Evolutionary conservation across 2,113 vertebrate species (phyloP).

Genomic region (Aleadryas rufinucha): DNA sequence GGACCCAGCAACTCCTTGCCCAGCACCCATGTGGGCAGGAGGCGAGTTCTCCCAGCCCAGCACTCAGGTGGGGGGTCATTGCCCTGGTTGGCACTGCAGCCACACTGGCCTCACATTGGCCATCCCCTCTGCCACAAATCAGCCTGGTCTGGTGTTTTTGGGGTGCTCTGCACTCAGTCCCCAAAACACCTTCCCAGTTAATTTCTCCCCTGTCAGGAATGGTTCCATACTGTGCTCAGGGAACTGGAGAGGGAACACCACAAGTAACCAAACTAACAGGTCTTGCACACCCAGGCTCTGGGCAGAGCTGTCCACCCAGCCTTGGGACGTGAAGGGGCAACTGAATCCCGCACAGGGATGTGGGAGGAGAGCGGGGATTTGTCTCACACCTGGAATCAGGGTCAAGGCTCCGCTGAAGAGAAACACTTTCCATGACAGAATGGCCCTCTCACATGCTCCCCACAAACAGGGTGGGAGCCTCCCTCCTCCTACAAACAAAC

Average conservation of each 20-base stretch:
- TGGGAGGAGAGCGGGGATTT: neutral
- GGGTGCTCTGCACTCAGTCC: neutral
- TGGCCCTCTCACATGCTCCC: neutral
- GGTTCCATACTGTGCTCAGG: neutral
- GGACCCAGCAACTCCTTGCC: neutral
- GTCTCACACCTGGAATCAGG: neutral
- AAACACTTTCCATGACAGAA: neutral
- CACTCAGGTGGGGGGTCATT: rapidly evolving
- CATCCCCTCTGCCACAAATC: neutral
- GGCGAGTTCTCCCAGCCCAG: neutral
- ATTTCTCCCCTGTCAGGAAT: neutral
- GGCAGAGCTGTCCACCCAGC: neutral
- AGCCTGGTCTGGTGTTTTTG: neutral
- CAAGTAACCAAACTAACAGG: rapidly evolving
- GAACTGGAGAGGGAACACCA: neutral
- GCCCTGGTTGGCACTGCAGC: neutral
- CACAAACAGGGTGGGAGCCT: neutral
- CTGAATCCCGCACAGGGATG: neutral
- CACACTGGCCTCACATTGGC: neutral
- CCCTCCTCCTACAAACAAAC: neutral
- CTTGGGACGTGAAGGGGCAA: neutral
- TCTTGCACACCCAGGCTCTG: neutral
- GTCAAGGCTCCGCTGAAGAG: neutral
- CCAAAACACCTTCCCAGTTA: rapidly evolving
- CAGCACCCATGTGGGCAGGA: rapidly evolving